Percentiles rank a stretch among this genome's conserved stretches.
Evolutionary conservation across 2,888 invertebrate species (phyloP).

Genomic region (Scrobipalpa costella): DNA sequence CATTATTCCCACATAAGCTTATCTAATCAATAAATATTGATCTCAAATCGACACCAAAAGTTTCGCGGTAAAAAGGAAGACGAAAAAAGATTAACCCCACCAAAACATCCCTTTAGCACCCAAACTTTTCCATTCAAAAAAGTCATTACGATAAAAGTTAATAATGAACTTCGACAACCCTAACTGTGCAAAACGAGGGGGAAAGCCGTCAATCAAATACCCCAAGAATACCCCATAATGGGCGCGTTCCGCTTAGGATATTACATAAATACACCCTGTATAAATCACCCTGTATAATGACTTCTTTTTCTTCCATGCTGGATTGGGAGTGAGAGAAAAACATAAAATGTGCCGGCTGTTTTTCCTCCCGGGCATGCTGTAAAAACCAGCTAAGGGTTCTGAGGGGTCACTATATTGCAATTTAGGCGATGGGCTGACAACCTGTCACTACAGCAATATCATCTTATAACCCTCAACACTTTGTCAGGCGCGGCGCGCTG

Average conservation of each 20-base stretch:
- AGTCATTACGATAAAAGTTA: conserved; percentile 3
- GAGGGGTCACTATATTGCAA: too few species aligned
- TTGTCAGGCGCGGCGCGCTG: too few species aligned
- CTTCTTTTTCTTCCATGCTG: too few species aligned
- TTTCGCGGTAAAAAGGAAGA: neutral
- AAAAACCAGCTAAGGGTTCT: too few species aligned
- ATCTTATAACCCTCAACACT: too few species aligned
- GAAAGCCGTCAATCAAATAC: conserved; percentile 68
- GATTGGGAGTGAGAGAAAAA: too few species aligned
- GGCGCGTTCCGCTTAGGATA: conserved; percentile 64
- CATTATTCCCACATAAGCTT: too few species aligned
- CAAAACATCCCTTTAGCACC: neutral
- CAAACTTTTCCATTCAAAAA: conserved; percentile 8
- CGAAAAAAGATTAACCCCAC: neutral
- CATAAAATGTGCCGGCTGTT: too few species aligned
- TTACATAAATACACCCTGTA: conserved; percentile 61
- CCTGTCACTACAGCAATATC: too few species aligned
- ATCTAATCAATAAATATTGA: neutral
- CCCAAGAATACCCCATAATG: conserved; percentile 61
- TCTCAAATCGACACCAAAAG: neutral
- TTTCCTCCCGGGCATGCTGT: too few species aligned
- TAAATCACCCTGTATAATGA: too few species aligned
- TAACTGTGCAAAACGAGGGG: conserved; percentile 53
- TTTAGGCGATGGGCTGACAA: too few species aligned
- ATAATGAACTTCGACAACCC: conserved; percentile 34